A percentile compares a stretch with the other conserved stretches of the same genome.
Conservation (phyloP, 2,113 vertebrate species). For the Notarius quadriscutis region DNA sequence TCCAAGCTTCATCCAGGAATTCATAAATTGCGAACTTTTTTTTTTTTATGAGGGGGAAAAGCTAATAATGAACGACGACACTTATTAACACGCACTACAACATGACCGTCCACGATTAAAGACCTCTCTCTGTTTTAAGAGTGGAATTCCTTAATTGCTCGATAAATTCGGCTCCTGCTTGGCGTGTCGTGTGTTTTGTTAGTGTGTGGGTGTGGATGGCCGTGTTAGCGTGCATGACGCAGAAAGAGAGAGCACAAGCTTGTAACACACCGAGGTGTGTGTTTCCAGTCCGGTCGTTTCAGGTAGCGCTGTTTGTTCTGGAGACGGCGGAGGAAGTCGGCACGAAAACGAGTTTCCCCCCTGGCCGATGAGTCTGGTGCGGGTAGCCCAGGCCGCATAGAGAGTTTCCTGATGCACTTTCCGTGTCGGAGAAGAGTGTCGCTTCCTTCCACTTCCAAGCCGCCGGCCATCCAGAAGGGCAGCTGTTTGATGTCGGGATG, state of each 20-base stretch:
- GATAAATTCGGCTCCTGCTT: slow-evolving; percentile 38
- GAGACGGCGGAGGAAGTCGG: slow-evolving; percentile 71
- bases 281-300: slow-evolving; percentile 71
- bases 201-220: neutral
- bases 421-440: slow-evolving; percentile 59
- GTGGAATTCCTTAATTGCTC: slow-evolving; percentile 38
- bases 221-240: neutral
- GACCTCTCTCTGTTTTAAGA: neutral
- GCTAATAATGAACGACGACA: neutral
- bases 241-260: slow-evolving; percentile 2
- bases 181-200: slow-evolving; percentile 26
- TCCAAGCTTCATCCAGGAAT: neutral
- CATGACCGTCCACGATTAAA: neutral
- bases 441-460: slow-evolving; percentile 55
- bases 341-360: slow-evolving; percentile 74
- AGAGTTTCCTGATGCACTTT: slow-evolving; percentile 55
- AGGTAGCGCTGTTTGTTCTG: slow-evolving; percentile 73
- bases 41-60: neutral
- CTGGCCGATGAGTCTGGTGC: slow-evolving; percentile 65
- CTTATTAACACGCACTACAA: neutral
- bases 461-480: slow-evolving; percentile 63
- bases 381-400: slow-evolving; percentile 68
- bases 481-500: slow-evolving; percentile 67
- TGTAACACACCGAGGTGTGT: slow-evolving; percentile 69
- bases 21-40: neutral